Evolutionary conservation across 1,140 invertebrate species (phyloP), one percentile per base, ranked within the genome.

Genomic region (Bradysia coprophila): DNA sequence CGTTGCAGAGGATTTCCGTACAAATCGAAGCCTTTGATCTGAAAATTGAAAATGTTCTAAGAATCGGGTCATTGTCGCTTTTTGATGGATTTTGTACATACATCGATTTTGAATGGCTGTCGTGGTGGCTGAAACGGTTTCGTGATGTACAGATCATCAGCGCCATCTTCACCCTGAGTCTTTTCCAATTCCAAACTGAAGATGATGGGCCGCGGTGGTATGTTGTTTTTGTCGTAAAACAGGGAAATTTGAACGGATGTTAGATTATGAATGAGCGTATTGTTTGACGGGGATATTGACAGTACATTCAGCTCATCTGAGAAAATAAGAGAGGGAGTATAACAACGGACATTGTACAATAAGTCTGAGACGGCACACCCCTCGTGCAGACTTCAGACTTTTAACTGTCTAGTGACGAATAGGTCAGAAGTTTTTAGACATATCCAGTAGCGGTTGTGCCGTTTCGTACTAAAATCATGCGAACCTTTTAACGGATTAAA

Each of bases 401-500:
- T n/a, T n/a, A n/a, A n/a, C n/a, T n/a, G n/a, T n/a, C n/a, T n/a
- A n/a, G n/a, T n/a, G n/a, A n/a, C n/a, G n/a, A n/a, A n/a, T n/a
- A n/a, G n/a, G n/a, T n/a, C n/a, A n/a, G n/a, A n/a, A n/a, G n/a
- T n/a, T n/a, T n/a, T n/a, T n/a, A n/a, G n/a, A n/a, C n/a, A n/a
- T n/a, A n/a, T n/a, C n/a, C n/a, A n/a, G n/a, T n/a, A n/a, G n/a
- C n/a, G n/a, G n/a, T n/a, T n/a, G n/a, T n/a, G n/a, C n/a, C n/a
- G n/a, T n/a, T n/a, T n/a, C n/a, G n/a, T n/a, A n/a, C n/a, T n/a
- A n/a, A n/a, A n/a, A n/a, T n/a, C n/a, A n/a, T n/a, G n/a, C n/a
- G n/a, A n/a, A 77, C 75, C 73, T 63, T 66, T 63, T 6, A 76
- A 54, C 18, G 77, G 77, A 40, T 73, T 57, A 43, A 69, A 65